These are phyloP conservation scores for Perca schrenkii DNA, from an alignment of 2,113 vertebrate genomes.

Conservation along the genomic window DNA sequence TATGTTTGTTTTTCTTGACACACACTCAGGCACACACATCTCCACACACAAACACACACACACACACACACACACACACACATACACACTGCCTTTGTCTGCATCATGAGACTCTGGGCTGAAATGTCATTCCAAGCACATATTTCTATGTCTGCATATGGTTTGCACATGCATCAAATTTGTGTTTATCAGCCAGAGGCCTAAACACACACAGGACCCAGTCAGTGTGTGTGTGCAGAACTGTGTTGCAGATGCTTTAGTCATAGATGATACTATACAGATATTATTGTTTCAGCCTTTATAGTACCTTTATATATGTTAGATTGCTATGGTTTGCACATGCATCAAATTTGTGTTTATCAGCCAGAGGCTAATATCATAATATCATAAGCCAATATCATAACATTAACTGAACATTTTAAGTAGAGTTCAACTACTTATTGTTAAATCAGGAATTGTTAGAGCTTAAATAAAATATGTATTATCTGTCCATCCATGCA, in stretches of 20 bases:
- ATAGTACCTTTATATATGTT: background rate
- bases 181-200: conserved; percentile 30
- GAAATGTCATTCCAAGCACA: conserved; percentile 38
- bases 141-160: conserved; percentile 44
- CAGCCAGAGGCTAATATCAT: too few relatives aligned
- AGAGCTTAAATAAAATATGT: conserved; percentile 10
- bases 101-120: conserved; percentile 32
- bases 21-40: background rate
- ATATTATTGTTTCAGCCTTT: background rate
- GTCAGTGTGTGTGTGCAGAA: conserved; percentile 13
- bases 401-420: conserved; percentile 1
- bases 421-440: background rate
- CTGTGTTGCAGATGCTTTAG: background rate
- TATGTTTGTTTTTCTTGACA: conserved; percentile 2
- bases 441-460: background rate
- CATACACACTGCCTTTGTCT: conserved; percentile 32
- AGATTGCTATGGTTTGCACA: background rate
- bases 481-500: background rate
- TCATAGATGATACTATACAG: background rate
- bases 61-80: background rate
- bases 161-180: conserved; percentile 62
- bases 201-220: background rate
- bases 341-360: too few relatives aligned
- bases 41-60: background rate
- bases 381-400: background rate